Evolutionary conservation across 53 echinoderm and acorn worm genomes (phyloP).

Genomic region (Echinarachnius parma): DNA sequence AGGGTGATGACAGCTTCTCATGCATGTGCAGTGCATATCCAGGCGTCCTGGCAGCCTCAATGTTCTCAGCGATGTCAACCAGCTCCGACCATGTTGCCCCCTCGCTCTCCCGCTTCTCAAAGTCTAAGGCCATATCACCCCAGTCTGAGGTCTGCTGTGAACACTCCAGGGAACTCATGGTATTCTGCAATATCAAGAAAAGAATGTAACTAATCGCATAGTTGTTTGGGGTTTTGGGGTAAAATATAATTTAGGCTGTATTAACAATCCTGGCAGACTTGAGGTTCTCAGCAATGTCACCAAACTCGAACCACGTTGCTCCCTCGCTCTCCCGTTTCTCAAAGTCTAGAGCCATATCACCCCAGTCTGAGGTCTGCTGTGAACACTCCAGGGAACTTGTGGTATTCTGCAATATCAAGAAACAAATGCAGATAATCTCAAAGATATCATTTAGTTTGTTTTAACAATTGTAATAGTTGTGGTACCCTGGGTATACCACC

Average conservation of each 20-base stretch:
- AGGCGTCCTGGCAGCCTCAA: slow-evolving; percentile 75
- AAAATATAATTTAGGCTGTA: no score
- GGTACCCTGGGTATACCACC: no score
- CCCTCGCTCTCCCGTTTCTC: slow-evolving; percentile 63
- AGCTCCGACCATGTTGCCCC: slow-evolving; percentile 84
- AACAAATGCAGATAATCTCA: no score
- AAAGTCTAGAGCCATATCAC: slow-evolving; percentile 78
- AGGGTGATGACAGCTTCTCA: slow-evolving; percentile 97
- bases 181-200: slow-evolving; percentile 59
- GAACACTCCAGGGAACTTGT: slow-evolving; percentile 88
- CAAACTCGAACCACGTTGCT: slow-evolving; percentile 84
- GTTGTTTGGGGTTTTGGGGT: no score
- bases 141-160: slow-evolving; percentile 81
- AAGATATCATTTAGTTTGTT: no score
- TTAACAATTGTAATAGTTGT: no score
- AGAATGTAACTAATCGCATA: not conserved
- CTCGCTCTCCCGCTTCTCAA: slow-evolving; percentile 63
- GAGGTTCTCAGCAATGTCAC: slow-evolving; percentile 65
- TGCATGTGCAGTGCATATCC: slow-evolving; percentile 99
- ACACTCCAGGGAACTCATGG: slow-evolving; percentile 83
- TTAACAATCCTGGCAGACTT: slow-evolving; percentile 67
- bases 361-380: slow-evolving; percentile 79
- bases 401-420: no score
- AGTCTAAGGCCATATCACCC: slow-evolving; percentile 84
- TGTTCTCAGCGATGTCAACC: slow-evolving; percentile 65